phyloP scores from a whole-genome alignment of 2,113 vertebrate species.

The Papio anubis region DNA sequence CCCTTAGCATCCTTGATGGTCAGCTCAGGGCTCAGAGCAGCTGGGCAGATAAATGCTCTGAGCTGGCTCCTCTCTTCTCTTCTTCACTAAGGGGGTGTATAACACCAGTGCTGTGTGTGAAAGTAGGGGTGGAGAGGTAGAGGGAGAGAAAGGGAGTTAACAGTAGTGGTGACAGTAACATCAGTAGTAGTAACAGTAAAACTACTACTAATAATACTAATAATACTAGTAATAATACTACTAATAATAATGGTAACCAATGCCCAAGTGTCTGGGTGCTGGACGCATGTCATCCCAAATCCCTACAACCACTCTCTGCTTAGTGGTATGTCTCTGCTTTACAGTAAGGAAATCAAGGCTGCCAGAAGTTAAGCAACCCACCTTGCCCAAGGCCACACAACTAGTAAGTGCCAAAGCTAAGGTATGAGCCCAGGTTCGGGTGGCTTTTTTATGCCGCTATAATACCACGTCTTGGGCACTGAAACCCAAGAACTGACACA shows the following conservation, averaged over 20 bases:
- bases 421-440: background rate
- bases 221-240: too few relatives aligned
- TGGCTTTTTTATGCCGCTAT: background rate
- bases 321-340: background rate
- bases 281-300: background rate
- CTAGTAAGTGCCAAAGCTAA: background rate
- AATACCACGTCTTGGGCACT: background rate
- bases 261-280: accelerated
- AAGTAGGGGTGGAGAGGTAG: too few relatives aligned
- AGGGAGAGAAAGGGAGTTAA: too few relatives aligned
- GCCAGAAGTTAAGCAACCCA: background rate
- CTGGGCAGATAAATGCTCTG: accelerated
- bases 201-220: too few relatives aligned
- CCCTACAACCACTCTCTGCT: background rate
- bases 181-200: background rate
- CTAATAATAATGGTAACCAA: accelerated
- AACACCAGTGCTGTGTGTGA: too few relatives aligned
- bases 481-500: accelerated
- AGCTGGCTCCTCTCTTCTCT: background rate
- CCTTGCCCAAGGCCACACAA: background rate
- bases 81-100: background rate
- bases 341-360: background rate
- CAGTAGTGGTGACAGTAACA: accelerated
- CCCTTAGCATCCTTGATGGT: accelerated
- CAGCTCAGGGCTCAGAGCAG: background rate